phyloP scores from a whole-genome alignment of 2,113 vertebrate species.

The Lophochroa leadbeateri region DNA sequence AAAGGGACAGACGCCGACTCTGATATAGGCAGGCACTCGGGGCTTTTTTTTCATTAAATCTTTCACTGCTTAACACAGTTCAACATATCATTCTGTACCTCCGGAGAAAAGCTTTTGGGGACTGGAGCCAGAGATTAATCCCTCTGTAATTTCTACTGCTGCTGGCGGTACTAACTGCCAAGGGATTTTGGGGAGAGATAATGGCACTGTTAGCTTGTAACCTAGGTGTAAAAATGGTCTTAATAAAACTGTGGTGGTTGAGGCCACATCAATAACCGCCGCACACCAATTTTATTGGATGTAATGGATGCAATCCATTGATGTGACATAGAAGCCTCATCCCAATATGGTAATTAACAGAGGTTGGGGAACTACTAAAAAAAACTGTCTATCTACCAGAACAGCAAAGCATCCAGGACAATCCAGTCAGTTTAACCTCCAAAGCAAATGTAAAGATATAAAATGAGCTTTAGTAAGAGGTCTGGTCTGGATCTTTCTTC shows the following conservation, averaged over 20 bases:
- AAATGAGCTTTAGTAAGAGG: constrained; percentile 53
- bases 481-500: constrained; percentile 35
- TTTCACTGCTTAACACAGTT: constrained; percentile 67
- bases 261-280: constrained; percentile 58
- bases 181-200: constrained; percentile 71
- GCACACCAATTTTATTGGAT: constrained; percentile 64
- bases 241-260: constrained; percentile 71
- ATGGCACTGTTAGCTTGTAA: constrained; percentile 54
- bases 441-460: constrained; percentile 41
- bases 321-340: constrained; percentile 45
- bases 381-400: constrained; percentile 16
- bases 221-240: constrained; percentile 71
- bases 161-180: constrained; percentile 62
- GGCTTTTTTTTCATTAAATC: constrained; percentile 73
- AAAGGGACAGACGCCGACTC: constrained; percentile 12
- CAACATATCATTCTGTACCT: constrained; percentile 56
- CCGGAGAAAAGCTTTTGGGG: constrained; percentile 54
- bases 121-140: constrained; percentile 73
- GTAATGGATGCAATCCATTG: constrained; percentile 39
- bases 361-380: constrained; percentile 52
- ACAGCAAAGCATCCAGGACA: neutral
- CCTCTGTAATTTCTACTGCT: constrained; percentile 70
- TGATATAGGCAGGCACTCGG: constrained; percentile 45
- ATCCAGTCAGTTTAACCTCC: constrained; percentile 57
- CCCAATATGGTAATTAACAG: constrained; percentile 35